Percentiles rank a stretch among this genome's conserved stretches.
These are phyloP conservation scores for Pseudochirops corinnae DNA, from an alignment of 2,797 vertebrate genomes.

Conservation along the genomic window DNA sequence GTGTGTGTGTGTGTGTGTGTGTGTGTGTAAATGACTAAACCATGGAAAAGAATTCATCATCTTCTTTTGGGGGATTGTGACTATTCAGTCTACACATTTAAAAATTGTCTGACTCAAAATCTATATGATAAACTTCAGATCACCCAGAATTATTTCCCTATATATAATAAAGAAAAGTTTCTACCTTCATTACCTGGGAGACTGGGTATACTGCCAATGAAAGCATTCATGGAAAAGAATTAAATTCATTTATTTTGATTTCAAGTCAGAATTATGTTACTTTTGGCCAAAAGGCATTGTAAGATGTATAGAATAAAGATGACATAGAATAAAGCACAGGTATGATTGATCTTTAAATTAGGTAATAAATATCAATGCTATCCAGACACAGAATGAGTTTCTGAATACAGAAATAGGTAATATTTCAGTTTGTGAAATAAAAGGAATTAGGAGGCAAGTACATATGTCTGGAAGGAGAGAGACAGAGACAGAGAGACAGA, in stretches of 20 bases:
- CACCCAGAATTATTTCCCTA: neutral
- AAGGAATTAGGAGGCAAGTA: neutral
- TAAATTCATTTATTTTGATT: slow-evolving; percentile 22
- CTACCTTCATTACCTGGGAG: neutral
- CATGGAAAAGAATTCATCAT: neutral
- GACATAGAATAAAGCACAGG: neutral
- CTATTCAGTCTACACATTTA: neutral
- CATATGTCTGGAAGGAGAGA: neutral
- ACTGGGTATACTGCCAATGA: neutral
- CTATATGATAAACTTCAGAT: neutral
- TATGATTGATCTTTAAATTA: slow-evolving; percentile 12
- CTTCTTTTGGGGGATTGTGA: neutral
- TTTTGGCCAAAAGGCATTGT: neutral
- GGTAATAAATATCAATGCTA: neutral
- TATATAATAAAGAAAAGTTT: neutral
- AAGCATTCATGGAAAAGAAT: neutral
- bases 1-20: too few species aligned
- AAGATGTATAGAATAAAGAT: neutral
- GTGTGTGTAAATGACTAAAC: neutral
- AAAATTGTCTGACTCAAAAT: neutral
- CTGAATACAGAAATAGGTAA: neutral
- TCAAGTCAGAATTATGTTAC: slow-evolving; percentile 3
- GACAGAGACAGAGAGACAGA: neutral
- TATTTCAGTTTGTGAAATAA: neutral
- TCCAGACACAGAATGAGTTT: neutral